A percentile compares a stretch with the other conserved stretches of the same genome.
Evolutionary conservation across 2,797 vertebrate species (phyloP).

Genomic region (Sarcoramphus papa): DNA sequence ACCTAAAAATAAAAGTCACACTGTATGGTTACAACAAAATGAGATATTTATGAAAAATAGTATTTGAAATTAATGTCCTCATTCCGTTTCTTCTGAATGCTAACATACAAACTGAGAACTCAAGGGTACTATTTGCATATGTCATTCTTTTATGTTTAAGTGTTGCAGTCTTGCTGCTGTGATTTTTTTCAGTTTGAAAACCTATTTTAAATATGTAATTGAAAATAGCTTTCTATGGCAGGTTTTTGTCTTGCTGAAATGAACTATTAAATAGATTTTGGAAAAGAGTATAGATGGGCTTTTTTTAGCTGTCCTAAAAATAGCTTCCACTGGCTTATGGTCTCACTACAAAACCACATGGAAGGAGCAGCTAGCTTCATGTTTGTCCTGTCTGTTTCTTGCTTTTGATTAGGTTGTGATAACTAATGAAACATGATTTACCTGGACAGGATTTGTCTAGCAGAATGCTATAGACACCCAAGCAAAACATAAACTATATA

Average conservation of each 20-base stretch:
- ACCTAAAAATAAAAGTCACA: background rate
- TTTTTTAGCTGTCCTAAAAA: background rate
- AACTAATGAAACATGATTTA: background rate
- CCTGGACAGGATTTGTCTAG: background rate
- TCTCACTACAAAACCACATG: background rate
- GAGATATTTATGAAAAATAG: background rate
- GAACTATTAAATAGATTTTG: background rate
- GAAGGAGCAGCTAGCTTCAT: background rate
- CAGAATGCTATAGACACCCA: background rate
- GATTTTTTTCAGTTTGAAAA: background rate
- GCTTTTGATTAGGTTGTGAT: background rate
- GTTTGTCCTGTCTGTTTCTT: background rate
- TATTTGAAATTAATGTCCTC: background rate
- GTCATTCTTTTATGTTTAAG: background rate
- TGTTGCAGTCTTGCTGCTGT: background rate
- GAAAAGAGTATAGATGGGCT: background rate
- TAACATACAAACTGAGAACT: background rate
- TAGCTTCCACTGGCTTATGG: background rate
- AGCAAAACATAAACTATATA: background rate
- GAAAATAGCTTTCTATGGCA: background rate
- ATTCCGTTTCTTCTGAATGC: background rate
- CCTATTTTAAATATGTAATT: background rate
- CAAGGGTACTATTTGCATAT: background rate
- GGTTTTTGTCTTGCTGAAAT: background rate
- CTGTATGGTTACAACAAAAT: background rate